Base-by-base conservation (phyloP, 2,888 invertebrate species). In the Meloe dianella region DNA sequence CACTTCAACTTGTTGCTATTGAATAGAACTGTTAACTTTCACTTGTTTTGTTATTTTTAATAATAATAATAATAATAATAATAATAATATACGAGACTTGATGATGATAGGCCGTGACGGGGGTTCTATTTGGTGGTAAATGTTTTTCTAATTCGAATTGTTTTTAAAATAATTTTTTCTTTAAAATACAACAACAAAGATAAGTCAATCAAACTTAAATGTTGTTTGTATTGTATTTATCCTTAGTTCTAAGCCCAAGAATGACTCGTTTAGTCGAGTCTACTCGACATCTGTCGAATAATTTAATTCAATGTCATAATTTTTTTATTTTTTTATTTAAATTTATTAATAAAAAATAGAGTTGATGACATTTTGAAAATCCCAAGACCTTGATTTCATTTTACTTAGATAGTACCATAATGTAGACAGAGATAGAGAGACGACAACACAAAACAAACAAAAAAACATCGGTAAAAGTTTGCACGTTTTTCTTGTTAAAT, bases 311-410 rank as follows among this genome's bases (percentile, higher is more conserved):
- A 38, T 38, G 38, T 14, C 38, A 38, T 38, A 14, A 38, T n/a
- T 38, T 38, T 38, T 38, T 38, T 38, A 0, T 38, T 6, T 14
- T 14, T 38, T 2, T 14, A 7, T 14, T 38, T 14, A 6, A 32
- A 38, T 38, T n/a, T n/a, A n/a, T n/a, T n/a, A n/a, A n/a, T n/a
- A n/a, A 38, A 38, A 38, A 38, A 38, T 38, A 14, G 14, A 38
- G 38, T 38, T 38, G 38, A 38, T 38, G 38, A 38, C 38, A 38
- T 38, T 38, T 38, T 38, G 14, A 38, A 38, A 38, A 38, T n/a
- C 2, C 38, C n/a, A 38, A 14, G 14, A 38, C 38, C 38, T 38
- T 38, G 38, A 38, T 38, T 14, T 10, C 2, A 14, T 38, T 38
- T n/a, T n/a, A n/a, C n/a, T n/a, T n/a, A n/a, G n/a, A n/a, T n/a